Conservation (phyloP, 1,140 invertebrate species). For the Hetaerina americana region DNA sequence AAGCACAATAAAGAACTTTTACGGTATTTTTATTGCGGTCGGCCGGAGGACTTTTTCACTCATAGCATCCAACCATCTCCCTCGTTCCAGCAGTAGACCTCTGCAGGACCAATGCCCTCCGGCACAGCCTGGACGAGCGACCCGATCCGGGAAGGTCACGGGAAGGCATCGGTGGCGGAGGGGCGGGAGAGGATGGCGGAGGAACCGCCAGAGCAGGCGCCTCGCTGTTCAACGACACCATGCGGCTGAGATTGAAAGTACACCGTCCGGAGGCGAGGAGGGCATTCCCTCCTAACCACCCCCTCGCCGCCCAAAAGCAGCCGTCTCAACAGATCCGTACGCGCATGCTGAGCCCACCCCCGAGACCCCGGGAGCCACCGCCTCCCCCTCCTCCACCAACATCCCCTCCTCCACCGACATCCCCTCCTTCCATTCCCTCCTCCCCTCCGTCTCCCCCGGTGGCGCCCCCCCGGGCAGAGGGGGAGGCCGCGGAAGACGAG, state of each 20-base stretch:
- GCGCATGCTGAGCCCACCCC: constrained; percentile 14
- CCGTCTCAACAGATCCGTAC: not conserved
- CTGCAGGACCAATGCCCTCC: not conserved
- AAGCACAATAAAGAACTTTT: too few species aligned
- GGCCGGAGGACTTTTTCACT: too few species aligned
- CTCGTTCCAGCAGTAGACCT: not conserved
- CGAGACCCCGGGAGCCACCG: constrained; percentile 26
- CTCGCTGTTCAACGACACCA: constrained; percentile 51
- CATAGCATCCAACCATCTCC: too few species aligned
- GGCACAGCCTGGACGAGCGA: not conserved
- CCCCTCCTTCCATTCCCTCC: constrained; percentile 3
- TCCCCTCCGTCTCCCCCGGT: constrained; percentile 1
- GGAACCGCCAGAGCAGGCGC: not conserved
- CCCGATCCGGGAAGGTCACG: too few species aligned
- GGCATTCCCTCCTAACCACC: not conserved
- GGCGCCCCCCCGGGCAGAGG: not conserved
- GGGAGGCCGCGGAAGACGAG: not conserved
- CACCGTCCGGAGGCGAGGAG: constrained; percentile 19
- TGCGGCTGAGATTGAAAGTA: constrained; percentile 55
- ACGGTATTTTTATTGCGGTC: too few species aligned
- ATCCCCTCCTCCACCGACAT: constrained; percentile 10
- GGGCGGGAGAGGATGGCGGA: not conserved
- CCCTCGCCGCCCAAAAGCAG: not conserved
- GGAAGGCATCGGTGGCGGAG: not conserved
- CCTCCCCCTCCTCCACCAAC: constrained; percentile 25